A percentile compares a stretch with the other conserved stretches of the same genome.
Evolutionary conservation across 2,888 invertebrate genomes (phyloP).

Genomic region (Sarcophaga rosellei): DNA sequence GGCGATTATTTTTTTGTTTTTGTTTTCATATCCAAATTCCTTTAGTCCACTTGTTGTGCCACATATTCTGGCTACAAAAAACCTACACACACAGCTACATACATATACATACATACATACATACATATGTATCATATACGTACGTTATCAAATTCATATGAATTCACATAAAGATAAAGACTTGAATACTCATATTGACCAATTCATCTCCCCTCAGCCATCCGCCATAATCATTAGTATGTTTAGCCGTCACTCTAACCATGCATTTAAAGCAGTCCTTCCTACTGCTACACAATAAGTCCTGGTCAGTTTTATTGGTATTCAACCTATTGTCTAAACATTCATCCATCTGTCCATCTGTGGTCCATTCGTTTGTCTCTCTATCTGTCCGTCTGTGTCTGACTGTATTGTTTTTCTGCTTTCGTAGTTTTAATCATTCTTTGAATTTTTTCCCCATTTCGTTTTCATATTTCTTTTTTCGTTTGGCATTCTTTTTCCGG

Average conservation of each 20-base stretch:
- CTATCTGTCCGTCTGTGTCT: not conserved
- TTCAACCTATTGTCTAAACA: not conserved
- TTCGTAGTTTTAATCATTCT: constrained; percentile 48
- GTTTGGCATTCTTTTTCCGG: constrained; percentile 24
- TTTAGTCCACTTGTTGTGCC: constrained; percentile 53
- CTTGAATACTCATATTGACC: no score
- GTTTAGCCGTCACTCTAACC: not conserved
- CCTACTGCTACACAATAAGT: not conserved
- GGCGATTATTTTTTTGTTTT: constrained; percentile 14
- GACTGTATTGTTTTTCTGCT: constrained; percentile 28
- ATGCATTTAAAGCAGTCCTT: not conserved
- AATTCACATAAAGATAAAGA: not conserved
- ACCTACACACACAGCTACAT: not conserved
- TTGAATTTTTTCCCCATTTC: constrained; percentile 19
- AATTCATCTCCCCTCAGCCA: no score
- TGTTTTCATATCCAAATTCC: constrained; percentile 39
- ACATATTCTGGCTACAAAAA: constrained; percentile 8
- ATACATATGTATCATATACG: no score
- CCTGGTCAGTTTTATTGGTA: constrained; percentile 13
- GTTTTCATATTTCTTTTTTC: constrained; percentile 20
- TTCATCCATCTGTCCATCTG: not conserved
- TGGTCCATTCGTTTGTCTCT: not conserved
- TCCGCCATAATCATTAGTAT: not conserved
- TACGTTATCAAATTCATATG: constrained; percentile 40
- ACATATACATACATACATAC: not conserved